Evolutionary conservation across 2,888 invertebrate species (phyloP).

Genomic region (Neoascia interrupta): DNA sequence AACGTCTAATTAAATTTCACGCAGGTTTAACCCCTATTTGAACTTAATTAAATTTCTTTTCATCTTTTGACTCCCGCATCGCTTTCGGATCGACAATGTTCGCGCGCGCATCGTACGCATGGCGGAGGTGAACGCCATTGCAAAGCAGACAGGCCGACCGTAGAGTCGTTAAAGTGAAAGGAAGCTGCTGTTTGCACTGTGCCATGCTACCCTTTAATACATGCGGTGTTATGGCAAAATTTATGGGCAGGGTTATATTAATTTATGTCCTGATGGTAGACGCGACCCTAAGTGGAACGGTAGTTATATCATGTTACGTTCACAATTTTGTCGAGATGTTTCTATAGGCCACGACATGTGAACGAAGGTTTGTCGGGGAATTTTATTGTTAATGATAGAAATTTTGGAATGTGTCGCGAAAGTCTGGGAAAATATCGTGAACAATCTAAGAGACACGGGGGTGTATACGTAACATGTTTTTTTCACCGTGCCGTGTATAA

Average conservation of each 20-base stretch:
- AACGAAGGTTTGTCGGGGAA: too few species aligned
- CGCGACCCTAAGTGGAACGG: too few species aligned
- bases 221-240: constrained; percentile 29
- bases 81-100: constrained; percentile 25
- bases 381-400: too few species aligned
- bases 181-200: constrained; percentile 13
- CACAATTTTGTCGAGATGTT: too few species aligned
- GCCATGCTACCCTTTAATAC: constrained; percentile 41
- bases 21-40: constrained; percentile 43
- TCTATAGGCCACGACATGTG: too few species aligned
- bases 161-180: neutral
- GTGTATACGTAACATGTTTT: too few species aligned
- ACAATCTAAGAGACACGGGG: too few species aligned
- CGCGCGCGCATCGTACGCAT: constrained; percentile 8
- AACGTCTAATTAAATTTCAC: constrained; percentile 55
- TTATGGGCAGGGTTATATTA: constrained; percentile 27
- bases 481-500: too few species aligned
- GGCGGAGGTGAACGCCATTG: neutral
- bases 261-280: constrained; percentile 43
- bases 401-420: too few species aligned
- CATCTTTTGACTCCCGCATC: constrained; percentile 44
- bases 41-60: constrained; percentile 53
- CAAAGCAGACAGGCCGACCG: neutral
- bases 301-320: too few species aligned
- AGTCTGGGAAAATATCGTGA: too few species aligned